A percentile compares a stretch with the other conserved stretches of the same genome.
Conservation (phyloP, 1,140 invertebrate genomes). For the Eriosoma lanigerum region DNA sequence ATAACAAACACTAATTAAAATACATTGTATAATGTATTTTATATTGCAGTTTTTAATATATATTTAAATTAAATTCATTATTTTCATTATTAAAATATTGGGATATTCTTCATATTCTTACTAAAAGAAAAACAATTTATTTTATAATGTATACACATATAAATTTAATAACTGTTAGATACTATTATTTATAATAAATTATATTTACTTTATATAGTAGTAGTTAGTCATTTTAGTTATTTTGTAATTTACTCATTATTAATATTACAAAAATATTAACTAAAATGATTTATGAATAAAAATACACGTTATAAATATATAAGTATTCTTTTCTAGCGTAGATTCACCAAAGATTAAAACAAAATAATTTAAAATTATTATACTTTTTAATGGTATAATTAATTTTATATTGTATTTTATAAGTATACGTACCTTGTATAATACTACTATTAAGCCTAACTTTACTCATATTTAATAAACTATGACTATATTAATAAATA, state of each 20-base stretch:
- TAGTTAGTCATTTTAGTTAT: background rate
- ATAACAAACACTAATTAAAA: background rate
- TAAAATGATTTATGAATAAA: background rate
- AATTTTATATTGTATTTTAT: background rate
- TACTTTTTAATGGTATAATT: background rate
- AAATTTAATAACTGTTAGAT: too few species aligned
- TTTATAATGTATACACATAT: too few species aligned
- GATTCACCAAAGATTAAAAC: slow-evolving; percentile 36
- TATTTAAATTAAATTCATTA: too few species aligned
- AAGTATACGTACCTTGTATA: too few species aligned
- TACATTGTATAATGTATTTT: background rate
- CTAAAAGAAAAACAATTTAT: too few species aligned
- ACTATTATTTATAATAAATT: too few species aligned
- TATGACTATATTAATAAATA: background rate
- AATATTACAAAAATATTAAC: background rate
- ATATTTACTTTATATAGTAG: too few species aligned
- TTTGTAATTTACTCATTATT: background rate
- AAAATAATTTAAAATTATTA: slow-evolving; percentile 2
- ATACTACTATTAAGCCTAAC: too few species aligned
- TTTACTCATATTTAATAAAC: background rate
- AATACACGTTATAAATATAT: background rate
- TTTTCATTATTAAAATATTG: too few species aligned
- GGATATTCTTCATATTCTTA: too few species aligned
- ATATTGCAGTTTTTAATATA: background rate
- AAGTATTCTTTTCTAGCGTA: slow-evolving; percentile 1